phyloP scores from a whole-genome alignment of 2,113 vertebrate species.

The Butastur rufipennis region DNA sequence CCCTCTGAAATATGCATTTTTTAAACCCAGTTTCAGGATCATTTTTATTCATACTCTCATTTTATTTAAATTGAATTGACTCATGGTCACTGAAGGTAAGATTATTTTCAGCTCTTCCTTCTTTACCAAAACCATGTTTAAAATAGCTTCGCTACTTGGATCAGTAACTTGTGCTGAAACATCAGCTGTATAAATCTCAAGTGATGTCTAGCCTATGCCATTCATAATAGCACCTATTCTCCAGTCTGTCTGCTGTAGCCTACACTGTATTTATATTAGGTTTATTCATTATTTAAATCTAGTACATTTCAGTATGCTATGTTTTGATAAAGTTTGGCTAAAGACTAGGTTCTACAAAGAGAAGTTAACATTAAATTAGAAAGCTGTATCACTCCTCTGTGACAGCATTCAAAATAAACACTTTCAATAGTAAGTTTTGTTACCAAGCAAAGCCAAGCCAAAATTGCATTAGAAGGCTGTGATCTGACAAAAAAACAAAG shows the following conservation, averaged over 20 bases:
- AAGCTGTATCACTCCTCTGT: background rate
- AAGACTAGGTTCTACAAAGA: background rate
- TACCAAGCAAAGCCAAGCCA: background rate
- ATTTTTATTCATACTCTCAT: background rate
- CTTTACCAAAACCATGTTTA: background rate
- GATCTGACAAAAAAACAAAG: background rate
- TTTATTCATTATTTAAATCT: background rate
- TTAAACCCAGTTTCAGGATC: background rate
- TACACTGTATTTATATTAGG: background rate
- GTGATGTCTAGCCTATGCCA: background rate
- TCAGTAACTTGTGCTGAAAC: background rate
- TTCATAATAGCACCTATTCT: background rate
- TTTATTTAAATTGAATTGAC: background rate
- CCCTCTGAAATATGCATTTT: background rate
- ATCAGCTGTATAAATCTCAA: background rate
- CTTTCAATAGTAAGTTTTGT: background rate
- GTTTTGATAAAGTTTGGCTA: background rate
- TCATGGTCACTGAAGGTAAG: background rate
- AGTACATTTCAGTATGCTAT: background rate
- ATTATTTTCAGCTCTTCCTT: slow-evolving; percentile 10
- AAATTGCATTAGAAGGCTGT: background rate
- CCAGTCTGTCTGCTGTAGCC: background rate
- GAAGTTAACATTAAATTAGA: background rate
- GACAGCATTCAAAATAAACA: background rate
- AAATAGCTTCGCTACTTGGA: background rate